Conservation (phyloP, 2,113 vertebrate species). For the Paraplagusia blochii region DNA sequence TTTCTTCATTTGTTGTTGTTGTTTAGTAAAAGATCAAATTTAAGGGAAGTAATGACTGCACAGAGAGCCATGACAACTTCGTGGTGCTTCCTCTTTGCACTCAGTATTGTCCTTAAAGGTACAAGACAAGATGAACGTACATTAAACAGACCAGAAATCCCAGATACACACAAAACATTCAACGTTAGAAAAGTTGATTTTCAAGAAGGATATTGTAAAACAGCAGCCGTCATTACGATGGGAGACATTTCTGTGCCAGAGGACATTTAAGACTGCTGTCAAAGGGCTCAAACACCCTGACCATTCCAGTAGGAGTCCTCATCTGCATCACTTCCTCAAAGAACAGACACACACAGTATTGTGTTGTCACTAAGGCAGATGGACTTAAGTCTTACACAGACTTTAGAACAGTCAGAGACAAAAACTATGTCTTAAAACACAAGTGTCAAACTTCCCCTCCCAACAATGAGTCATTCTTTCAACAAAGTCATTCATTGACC, state of each 20-base stretch:
- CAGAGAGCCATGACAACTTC: neutral
- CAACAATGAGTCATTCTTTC: too few species aligned
- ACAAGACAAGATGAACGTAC: constrained; percentile 20
- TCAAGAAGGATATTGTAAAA: constrained; percentile 21
- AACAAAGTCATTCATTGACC: constrained; percentile 38
- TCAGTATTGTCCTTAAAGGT: constrained; percentile 2
- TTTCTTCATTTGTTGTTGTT: neutral
- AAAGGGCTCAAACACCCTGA: constrained; percentile 7
- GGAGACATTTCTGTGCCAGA: constrained; percentile 30
- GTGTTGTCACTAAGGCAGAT: constrained; percentile 38
- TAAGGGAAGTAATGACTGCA: constrained; percentile 25
- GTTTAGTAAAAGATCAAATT: neutral
- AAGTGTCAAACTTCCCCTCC: constrained; percentile 17
- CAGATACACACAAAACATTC: neutral
- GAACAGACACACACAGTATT: constrained; percentile 61
- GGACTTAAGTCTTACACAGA: constrained; percentile 34
- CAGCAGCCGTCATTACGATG: constrained; percentile 38
- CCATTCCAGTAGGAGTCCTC: constrained; percentile 32
- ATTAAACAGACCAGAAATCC: neutral
- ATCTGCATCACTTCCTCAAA: constrained; percentile 60
- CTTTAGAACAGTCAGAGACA: constrained; percentile 15
- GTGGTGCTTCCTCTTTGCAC: constrained; percentile 60
- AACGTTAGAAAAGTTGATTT: constrained; percentile 5
- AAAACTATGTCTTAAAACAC: constrained; percentile 41
- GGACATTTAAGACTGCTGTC: constrained; percentile 43